These are phyloP conservation scores for Sycophila texana DNA, from an alignment of 2,888 invertebrate genomes.

Conservation along the genomic window DNA sequence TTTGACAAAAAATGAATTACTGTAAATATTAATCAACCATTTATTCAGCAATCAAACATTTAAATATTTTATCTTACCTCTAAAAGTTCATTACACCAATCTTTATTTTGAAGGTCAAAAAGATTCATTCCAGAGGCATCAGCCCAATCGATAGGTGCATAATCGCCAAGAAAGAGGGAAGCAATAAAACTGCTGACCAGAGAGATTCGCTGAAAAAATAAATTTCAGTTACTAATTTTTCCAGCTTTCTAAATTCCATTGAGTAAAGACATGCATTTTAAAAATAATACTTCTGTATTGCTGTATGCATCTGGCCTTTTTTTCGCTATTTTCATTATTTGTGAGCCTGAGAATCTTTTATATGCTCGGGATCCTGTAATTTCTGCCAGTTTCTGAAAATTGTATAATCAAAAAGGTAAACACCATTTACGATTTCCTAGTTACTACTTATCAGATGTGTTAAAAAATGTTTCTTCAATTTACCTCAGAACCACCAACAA, in stretches of 20 bases:
- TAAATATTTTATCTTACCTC: slow-evolving; percentile 76
- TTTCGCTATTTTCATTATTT: slow-evolving; percentile 92
- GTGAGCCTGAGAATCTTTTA: slow-evolving; percentile 94
- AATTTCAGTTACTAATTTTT: background rate
- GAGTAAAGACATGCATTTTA: background rate
- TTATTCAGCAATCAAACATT: no score
- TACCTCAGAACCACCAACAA: slow-evolving; percentile 87
- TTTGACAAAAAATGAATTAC: slow-evolving; percentile 67
- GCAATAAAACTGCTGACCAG: slow-evolving; percentile 95
- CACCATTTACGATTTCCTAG: no score
- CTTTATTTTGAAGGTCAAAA: slow-evolving; percentile 86
- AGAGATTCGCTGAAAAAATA: slow-evolving; percentile 85
- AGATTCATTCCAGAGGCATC: slow-evolving; percentile 99
- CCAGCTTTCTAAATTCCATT: no score
- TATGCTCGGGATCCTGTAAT: slow-evolving; percentile 92
- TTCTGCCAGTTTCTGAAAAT: slow-evolving; percentile 82
- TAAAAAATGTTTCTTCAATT: background rate
- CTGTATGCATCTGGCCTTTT: slow-evolving; percentile 83
- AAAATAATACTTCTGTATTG: slow-evolving; percentile 81
- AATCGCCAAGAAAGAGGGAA: slow-evolving; percentile 89
- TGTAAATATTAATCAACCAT: background rate
- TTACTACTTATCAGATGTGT: no score
- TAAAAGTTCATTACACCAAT: slow-evolving; percentile 86
- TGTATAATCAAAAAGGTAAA: slow-evolving; percentile 43
- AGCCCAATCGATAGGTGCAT: slow-evolving; percentile 92